These are phyloP conservation scores for Leptinotarsa lineolata DNA, from an alignment of 1,140 invertebrate species.

Conservation along the genomic window DNA sequence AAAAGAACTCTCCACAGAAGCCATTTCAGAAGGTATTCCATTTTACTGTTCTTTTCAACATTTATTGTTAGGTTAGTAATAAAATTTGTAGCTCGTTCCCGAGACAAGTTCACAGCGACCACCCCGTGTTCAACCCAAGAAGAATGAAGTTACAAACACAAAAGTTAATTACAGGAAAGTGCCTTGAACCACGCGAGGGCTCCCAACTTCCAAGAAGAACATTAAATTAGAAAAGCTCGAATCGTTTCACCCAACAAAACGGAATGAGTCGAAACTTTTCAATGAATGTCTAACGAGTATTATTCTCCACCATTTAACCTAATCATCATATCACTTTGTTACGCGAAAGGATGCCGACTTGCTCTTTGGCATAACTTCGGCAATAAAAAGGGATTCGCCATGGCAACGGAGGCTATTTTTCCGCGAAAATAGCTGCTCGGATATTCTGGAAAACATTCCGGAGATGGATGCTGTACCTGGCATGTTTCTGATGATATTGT, in stretches of 20 bases:
- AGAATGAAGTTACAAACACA: slow-evolving; percentile 26
- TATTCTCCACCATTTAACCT: slow-evolving; percentile 54
- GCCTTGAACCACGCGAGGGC: slow-evolving; percentile 38
- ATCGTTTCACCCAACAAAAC: slow-evolving; percentile 48
- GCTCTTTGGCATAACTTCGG: slow-evolving; percentile 32
- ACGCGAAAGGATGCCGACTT: slow-evolving; percentile 33
- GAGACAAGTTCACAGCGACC: no score
- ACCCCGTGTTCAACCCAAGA: neutral
- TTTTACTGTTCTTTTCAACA: no score
- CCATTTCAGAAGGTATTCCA: no score
- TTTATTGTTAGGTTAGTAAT: no score
- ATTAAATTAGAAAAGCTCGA: slow-evolving; percentile 52
- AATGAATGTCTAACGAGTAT: slow-evolving; percentile 54
- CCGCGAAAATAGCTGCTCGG: neutral
- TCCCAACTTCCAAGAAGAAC: slow-evolving; percentile 38
- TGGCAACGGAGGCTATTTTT: slow-evolving; percentile 13
- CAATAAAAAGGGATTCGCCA: slow-evolving; percentile 32
- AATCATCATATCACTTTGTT: slow-evolving; percentile 54
- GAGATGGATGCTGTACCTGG: slow-evolving; percentile 1
- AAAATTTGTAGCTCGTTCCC: no score
- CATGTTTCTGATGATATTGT: no score
- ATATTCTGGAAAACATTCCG: slow-evolving; percentile 4
- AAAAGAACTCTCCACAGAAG: no score
- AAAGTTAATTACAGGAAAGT: slow-evolving; percentile 43
- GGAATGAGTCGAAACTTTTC: slow-evolving; percentile 51